phyloP scores from a whole-genome alignment of 1,140 invertebrate genomes.

The Campoletis sonorensis region DNA sequence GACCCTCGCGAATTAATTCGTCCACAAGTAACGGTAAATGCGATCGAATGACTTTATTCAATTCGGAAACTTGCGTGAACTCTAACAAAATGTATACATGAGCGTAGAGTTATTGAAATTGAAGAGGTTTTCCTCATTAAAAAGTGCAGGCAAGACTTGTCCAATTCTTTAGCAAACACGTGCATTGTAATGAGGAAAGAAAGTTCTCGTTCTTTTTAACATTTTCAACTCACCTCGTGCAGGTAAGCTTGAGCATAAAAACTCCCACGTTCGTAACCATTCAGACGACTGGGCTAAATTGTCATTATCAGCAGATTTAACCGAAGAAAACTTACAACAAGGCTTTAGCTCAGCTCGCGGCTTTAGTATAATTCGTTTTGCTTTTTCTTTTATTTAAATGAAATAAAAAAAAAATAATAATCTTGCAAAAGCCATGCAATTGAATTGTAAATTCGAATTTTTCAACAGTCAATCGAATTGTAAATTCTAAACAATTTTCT shows the following conservation, averaged over 20 bases:
- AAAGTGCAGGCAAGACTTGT: constrained; percentile 12
- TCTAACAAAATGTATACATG: background rate
- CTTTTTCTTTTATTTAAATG: background rate
- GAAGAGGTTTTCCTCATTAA: background rate
- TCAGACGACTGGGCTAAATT: background rate
- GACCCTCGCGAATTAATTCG: no score
- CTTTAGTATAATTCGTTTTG: no score
- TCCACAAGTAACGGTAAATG: no score
- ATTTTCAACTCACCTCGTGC: background rate
- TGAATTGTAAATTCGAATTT: background rate
- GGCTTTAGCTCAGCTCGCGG: background rate
- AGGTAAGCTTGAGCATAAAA: background rate
- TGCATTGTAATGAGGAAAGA: background rate
- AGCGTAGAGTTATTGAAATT: background rate
- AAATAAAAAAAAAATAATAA: no score
- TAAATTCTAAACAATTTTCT: no score
- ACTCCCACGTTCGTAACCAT: background rate
- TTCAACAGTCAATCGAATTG: background rate
- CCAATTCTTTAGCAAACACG: background rate
- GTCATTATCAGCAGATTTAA: background rate
- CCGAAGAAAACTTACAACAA: background rate
- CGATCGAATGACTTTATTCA: background rate
- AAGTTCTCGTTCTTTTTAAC: background rate
- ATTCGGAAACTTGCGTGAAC: background rate
- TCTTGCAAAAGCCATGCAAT: no score